These are phyloP conservation scores for Oedothorax gibbosus DNA, from an alignment of 1,140 invertebrate genomes.

Conservation along the genomic window DNA sequence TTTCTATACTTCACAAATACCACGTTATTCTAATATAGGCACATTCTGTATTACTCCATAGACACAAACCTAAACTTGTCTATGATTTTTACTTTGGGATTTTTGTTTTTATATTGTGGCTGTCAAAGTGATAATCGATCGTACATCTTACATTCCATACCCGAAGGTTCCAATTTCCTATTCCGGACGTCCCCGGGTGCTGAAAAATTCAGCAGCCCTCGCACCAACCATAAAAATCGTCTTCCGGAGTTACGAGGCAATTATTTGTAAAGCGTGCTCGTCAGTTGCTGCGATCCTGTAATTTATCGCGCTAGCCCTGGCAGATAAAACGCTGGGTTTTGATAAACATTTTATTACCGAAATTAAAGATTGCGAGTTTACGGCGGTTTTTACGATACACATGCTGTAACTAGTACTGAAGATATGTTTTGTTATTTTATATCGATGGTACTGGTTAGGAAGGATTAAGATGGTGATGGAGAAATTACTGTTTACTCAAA, in stretches of 20 bases:
- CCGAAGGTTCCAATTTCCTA: not conserved
- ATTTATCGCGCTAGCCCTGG: constrained; percentile 13
- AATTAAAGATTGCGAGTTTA: constrained; percentile 16
- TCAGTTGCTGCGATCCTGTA: not conserved
- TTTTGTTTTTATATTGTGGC: too few relatives aligned
- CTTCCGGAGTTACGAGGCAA: constrained; percentile 20
- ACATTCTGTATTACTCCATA: too few relatives aligned
- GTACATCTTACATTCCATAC: not conserved
- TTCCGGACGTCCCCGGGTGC: constrained; percentile 1
- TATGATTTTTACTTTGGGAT: too few relatives aligned
- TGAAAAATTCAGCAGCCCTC: constrained; percentile 29
- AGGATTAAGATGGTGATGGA: too few relatives aligned
- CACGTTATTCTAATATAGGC: too few relatives aligned
- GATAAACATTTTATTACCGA: constrained; percentile 34
- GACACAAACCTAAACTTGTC: too few relatives aligned
- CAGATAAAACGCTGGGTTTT: constrained; percentile 15
- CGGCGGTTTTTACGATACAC: constrained; percentile 26
- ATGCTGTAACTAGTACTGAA: constrained; percentile 9
- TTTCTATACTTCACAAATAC: too few relatives aligned
- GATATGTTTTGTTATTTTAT: too few relatives aligned
- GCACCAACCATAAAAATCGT: constrained; percentile 14
- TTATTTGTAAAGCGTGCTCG: constrained; percentile 28
- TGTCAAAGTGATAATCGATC: too few relatives aligned
- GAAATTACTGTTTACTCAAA: too few relatives aligned
- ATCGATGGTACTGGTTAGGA: too few relatives aligned